phyloP scores from a whole-genome alignment of 1,140 invertebrate genomes.

The Zaprionus ghesquierei region DNA sequence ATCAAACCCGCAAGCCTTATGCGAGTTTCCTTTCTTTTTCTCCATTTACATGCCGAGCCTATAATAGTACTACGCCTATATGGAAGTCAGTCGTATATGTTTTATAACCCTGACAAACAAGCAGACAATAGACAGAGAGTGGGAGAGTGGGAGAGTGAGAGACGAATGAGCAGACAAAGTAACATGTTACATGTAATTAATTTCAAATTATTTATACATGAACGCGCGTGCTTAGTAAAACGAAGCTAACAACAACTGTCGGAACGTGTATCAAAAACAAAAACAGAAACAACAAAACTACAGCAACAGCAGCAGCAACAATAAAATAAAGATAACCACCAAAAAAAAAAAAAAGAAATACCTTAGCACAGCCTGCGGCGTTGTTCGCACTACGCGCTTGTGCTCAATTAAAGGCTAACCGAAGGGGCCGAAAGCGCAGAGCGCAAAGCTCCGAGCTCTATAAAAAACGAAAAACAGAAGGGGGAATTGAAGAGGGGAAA shows the following conservation, averaged over 20 bases:
- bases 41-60: constrained; percentile 20
- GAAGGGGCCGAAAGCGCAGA: not conserved
- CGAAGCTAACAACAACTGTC: constrained; percentile 17
- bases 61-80: constrained; percentile 5
- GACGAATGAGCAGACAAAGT: constrained; percentile 52
- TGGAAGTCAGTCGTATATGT: constrained; percentile 45
- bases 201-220: constrained; percentile 81
- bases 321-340: constrained; percentile 23
- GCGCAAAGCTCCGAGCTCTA: too few species aligned
- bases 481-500: not conserved
- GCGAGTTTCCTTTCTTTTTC: constrained; percentile 10
- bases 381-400: constrained; percentile 42
- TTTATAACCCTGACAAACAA: constrained; percentile 52
- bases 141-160: constrained; percentile 11
- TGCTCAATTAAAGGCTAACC: constrained; percentile 53
- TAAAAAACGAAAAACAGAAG: constrained; percentile 15
- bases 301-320: constrained; percentile 38
- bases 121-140: constrained; percentile 16
- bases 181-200: constrained; percentile 80
- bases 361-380: constrained; percentile 43
- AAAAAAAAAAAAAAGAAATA: constrained; percentile 24
- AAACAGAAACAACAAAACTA: constrained; percentile 43
- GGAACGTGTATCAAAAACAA: constrained; percentile 3
- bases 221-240: constrained; percentile 53
- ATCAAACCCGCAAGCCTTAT: constrained; percentile 29